Conservation (phyloP, 2,113 vertebrate species). For the Hucho hucho region DNA sequence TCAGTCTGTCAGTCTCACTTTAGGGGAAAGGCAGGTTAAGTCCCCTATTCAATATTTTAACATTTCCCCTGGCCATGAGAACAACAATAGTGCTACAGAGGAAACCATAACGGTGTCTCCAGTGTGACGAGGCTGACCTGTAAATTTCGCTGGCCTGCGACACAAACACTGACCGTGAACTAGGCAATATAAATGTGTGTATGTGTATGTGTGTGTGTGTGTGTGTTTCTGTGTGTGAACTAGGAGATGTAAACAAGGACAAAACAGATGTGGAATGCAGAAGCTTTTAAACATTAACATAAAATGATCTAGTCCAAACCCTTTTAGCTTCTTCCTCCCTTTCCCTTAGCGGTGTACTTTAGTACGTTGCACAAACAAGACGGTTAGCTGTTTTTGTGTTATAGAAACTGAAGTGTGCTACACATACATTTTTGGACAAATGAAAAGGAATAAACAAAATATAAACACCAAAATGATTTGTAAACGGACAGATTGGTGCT, state of each 20-base stretch:
- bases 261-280: constrained; percentile 22
- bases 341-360: not conserved
- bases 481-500: no score
- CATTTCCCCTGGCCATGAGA: constrained; percentile 72
- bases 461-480: no score
- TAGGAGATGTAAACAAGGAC: constrained; percentile 37
- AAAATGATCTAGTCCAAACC: constrained; percentile 5
- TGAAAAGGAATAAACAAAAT: no score
- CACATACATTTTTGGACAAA: not conserved
- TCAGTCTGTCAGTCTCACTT: constrained; percentile 38
- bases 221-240: not conserved
- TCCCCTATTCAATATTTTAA: constrained; percentile 86
- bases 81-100: constrained; percentile 74
- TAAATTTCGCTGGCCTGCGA: constrained; percentile 41
- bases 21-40: constrained; percentile 66
- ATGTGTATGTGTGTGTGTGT: no score
- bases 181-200: constrained; percentile 1
- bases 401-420: not conserved
- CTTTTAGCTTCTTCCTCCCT: not conserved
- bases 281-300: constrained; percentile 30
- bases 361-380: not conserved
- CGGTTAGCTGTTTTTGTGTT: not conserved
- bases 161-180: constrained; percentile 33
- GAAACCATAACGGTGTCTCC: constrained; percentile 76
- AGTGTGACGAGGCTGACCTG: constrained; percentile 37